Conservation (phyloP, 2,888 invertebrate species). For the Syrista parreyssii region DNA sequence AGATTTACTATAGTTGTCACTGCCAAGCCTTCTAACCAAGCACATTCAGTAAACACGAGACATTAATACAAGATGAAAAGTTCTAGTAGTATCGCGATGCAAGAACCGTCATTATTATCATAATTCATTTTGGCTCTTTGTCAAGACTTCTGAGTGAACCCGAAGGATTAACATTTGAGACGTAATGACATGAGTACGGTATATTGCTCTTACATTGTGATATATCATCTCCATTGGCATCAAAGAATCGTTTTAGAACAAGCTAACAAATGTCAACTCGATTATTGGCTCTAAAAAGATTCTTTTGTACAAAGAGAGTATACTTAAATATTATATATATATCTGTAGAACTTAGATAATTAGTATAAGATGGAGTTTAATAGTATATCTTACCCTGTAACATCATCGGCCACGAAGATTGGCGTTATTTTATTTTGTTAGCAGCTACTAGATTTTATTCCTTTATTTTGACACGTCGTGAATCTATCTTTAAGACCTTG, state of each 20-base stretch:
- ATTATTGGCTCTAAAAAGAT: constrained; percentile 24
- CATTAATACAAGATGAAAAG: constrained; percentile 2
- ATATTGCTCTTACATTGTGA: constrained; percentile 28
- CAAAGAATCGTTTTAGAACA: constrained; percentile 35
- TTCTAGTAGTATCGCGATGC: constrained; percentile 19
- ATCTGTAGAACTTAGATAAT: constrained; percentile 26
- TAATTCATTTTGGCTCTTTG: background rate
- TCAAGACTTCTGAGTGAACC: background rate
- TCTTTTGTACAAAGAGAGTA: constrained; percentile 40
- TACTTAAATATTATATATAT: constrained; percentile 35
- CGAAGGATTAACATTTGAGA: background rate
- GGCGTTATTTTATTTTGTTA: background rate
- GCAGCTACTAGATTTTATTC: background rate
- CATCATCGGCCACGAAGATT: background rate
- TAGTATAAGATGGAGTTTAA: background rate
- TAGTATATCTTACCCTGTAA: background rate
- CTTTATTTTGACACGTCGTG: background rate
- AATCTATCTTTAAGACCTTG: background rate
- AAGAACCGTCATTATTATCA: constrained; percentile 7
- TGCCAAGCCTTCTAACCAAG: constrained; percentile 44
- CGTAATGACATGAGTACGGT: constrained; percentile 1
- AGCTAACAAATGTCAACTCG: constrained; percentile 5
- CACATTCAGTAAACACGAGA: constrained; percentile 11
- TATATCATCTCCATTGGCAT: constrained; percentile 30
- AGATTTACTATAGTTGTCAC: constrained; percentile 49